Base-by-base conservation (phyloP, 2,113 vertebrate species). In the Oceanites oceanicus region DNA sequence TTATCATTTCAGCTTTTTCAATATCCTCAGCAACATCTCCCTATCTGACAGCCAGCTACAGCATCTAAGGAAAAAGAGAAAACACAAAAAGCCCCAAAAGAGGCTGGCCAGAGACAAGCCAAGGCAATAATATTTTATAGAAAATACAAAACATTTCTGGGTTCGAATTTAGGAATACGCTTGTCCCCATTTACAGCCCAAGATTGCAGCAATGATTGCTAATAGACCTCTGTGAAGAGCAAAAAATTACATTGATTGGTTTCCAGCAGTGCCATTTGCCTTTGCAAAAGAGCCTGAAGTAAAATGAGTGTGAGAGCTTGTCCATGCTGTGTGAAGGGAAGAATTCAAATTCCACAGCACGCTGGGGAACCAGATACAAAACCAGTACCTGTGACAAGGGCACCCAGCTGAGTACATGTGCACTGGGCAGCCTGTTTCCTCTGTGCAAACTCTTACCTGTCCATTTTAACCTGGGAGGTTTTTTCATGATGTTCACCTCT, bases 201-300 rank as follows among this genome's bases (percentile, higher is more conserved):
- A 65, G 80, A 97, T 26, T 50, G 18, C 74, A 86, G 91, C 96
- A 92, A 91, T 92, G 95, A 96, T 94, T 97, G 94, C 91, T 95
- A 97, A 96, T 84, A 97, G 80, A 94, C 85, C 80, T 97, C 90
- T 83, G 72, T 81, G 88, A 97, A 95, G 94, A 97, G 92, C 90
- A 92, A 97, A 96, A 97, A 96, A 97, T 96, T 94, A 96, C 10
- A 15, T 96, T 98, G 97, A 97, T 98, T 97, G 94, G 96, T 87
- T 97, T 98, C 97, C 97, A 97, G 95, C 97, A 96, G 96, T 61
- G 96, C 80, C 91, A 96, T 92, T 97, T 92, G 91, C 96, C 80
- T 97, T 95, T 95, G 74, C 82, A 94, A 96, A 95, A 95, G 65
- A 92, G 92, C 94, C 91, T 92, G 50, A 72, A 91, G 96, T 90